phyloP scores from a whole-genome alignment of 2,797 vertebrate genomes.

The Sebastiscus tertius region DNA sequence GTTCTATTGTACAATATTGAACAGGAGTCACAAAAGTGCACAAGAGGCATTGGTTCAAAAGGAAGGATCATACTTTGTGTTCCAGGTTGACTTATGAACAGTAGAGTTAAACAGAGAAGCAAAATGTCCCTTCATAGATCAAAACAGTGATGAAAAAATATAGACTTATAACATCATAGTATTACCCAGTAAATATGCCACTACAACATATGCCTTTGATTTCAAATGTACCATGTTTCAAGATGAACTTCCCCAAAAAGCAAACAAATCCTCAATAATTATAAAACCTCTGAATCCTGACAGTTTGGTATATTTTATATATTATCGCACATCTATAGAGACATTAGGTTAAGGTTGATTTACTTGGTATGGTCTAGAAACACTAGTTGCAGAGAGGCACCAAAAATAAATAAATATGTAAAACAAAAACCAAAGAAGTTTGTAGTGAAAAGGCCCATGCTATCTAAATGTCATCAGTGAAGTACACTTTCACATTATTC shows the following conservation, averaged over 20 bases:
- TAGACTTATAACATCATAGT: constrained; percentile 70
- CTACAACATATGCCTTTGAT: constrained; percentile 56
- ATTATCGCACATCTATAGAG: constrained; percentile 56
- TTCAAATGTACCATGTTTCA: constrained; percentile 35
- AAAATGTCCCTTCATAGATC: constrained; percentile 63
- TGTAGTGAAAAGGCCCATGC: constrained; percentile 55
- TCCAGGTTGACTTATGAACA: constrained; percentile 55
- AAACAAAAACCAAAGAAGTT: constrained; percentile 56
- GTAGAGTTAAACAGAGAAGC: constrained; percentile 44
- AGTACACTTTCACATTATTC: constrained; percentile 62
- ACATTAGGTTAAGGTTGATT: constrained; percentile 36
- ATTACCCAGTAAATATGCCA: constrained; percentile 66
- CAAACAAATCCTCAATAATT: constrained; percentile 21
- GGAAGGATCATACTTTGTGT: constrained; percentile 59
- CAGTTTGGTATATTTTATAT: constrained; percentile 51
- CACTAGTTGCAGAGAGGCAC: constrained; percentile 63
- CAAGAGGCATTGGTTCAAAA: constrained; percentile 78
- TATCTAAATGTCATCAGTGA: constrained; percentile 47
- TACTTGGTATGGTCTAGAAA: constrained; percentile 50
- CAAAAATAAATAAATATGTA: constrained; percentile 72
- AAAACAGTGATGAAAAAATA: constrained; percentile 77
- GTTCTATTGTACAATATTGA: constrained; percentile 88
- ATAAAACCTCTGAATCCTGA: constrained; percentile 46
- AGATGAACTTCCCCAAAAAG: constrained; percentile 22
- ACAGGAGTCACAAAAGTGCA: constrained; percentile 87